Conservation (phyloP, 64 coral and sea anemone species). For the Stichodactyla helianthus region DNA sequence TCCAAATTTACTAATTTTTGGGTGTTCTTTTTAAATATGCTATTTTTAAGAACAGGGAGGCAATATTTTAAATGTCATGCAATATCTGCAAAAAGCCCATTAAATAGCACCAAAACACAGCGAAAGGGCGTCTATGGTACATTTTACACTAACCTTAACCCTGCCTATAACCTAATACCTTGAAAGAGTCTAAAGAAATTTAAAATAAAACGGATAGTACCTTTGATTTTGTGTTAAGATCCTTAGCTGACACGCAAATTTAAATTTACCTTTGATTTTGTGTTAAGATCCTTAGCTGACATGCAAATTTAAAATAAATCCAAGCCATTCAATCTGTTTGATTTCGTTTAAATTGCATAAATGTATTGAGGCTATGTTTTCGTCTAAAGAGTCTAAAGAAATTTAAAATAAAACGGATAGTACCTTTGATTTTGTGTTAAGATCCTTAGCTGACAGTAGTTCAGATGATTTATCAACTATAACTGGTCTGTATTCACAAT, state of each 20-base stretch:
- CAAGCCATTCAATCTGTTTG: too few species aligned
- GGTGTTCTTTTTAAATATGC: too few species aligned
- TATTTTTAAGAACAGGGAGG: too few species aligned
- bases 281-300: slow-evolving; percentile 50
- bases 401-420: not conserved
- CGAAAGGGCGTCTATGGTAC: too few species aligned
- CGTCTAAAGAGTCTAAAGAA: not conserved
- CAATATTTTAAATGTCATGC: too few species aligned
- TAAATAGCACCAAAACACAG: too few species aligned
- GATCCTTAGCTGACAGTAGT: slow-evolving; percentile 45
- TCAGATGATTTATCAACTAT: slow-evolving; percentile 85
- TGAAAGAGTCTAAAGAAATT: not conserved
- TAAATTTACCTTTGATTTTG: slow-evolving; percentile 79
- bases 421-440: slow-evolving; percentile 78
- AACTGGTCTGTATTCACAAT: slow-evolving; percentile 66
- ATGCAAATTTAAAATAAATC: not conserved
- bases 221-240: slow-evolving; percentile 68
- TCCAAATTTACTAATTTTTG: too few species aligned
- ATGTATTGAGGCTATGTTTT: too few species aligned
- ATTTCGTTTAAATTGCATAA: too few species aligned
- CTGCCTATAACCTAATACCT: too few species aligned
- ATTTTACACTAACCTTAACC: too few species aligned
- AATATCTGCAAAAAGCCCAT: too few species aligned
- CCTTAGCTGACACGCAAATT: slow-evolving; percentile 35
- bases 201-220: not conserved